Base-by-base conservation (phyloP, 1,140 invertebrate genomes). In the Gryon sp. region DNA sequence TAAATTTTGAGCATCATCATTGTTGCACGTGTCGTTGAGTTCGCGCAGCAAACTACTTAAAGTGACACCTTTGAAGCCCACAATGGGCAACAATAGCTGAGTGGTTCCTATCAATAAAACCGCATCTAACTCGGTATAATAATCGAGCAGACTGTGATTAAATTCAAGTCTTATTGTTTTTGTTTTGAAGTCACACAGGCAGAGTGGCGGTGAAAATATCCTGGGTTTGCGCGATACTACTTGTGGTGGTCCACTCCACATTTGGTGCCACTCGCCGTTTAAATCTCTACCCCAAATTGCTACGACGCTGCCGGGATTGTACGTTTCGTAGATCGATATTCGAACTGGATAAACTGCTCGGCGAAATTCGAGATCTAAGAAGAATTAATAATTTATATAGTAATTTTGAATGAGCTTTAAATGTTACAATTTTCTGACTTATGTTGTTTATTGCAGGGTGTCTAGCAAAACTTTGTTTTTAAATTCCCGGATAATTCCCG, bases 111-210 rank as follows among this genome's bases (percentile, higher is more conserved):
- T 92, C 16, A 97, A 87, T 69, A 94, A 86, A 7, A 97, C 92
- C 50, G 94, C 95, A 89, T 98, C 96, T 11, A 97, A 86, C 81
- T 96, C 94, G n/a, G 95, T 95, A 77, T 97, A 97, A 84, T 97
- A 97, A 32, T 95, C 92, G 12, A 96, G 89, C 48, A 91, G 86
- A 30, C 90, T 91, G 80, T 96, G 95, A 87, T 96, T 94, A 78
- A 98, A 95, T 85, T 98, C 96, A 50, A 98, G 87, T 80, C 87
- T 84, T 45, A 89, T 53, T 11, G 77, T 81, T 80, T 86, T 88
- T 18, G 86, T 89, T 75, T 87, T 89, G 52, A 88, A 88, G 20
- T 80, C 84, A 59, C 87, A 88, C 1, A 80, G 30, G 4, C 80
- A 76, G 19, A 97, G 89, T 8, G 90, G 87, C 12, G 95, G 95